Conservation (phyloP, 2,797 vertebrate species). For the Mallotus villosus region DNA sequence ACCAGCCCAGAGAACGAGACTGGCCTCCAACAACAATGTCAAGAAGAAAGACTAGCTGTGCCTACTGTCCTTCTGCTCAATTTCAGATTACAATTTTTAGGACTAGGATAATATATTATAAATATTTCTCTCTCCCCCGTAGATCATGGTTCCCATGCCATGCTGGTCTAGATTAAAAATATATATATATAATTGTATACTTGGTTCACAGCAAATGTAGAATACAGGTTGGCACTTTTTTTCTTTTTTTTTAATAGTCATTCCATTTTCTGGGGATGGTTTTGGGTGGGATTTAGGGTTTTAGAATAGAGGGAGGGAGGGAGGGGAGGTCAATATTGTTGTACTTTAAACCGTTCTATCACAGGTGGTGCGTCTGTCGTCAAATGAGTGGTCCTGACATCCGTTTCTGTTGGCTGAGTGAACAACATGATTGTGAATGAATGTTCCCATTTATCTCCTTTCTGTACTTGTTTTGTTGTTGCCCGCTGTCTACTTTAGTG, state of each 20-base stretch:
- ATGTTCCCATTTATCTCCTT: not conserved
- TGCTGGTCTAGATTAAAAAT: constrained; percentile 27
- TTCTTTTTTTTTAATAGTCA: constrained; percentile 20
- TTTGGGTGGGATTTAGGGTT: not conserved
- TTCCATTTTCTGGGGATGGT: constrained; percentile 51
- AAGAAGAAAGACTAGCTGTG: constrained; percentile 88
- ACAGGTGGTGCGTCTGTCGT: too few species aligned
- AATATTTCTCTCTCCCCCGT: not conserved
- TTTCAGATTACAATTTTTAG: constrained; percentile 28
- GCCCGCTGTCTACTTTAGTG: not conserved
- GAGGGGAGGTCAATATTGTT: not conserved
- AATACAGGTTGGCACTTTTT: constrained; percentile 74
- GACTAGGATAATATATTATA: constrained; percentile 25
- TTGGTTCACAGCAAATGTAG: constrained; percentile 75
- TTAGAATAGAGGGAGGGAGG: too few species aligned
- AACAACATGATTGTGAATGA: not conserved
- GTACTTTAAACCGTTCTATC: too few species aligned
- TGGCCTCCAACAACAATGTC: constrained; percentile 84
- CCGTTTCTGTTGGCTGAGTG: too few species aligned
- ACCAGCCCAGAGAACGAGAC: constrained; percentile 77
- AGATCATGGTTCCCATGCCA: constrained; percentile 16
- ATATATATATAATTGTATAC: constrained; percentile 49
- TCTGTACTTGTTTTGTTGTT: not conserved
- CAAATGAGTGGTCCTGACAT: too few species aligned
- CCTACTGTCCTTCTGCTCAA: constrained; percentile 51